Evolutionary conservation across 2,113 vertebrate genomes (phyloP), one percentile per base, ranked within the genome.

Genomic region (Hyaena hyaena): DNA sequence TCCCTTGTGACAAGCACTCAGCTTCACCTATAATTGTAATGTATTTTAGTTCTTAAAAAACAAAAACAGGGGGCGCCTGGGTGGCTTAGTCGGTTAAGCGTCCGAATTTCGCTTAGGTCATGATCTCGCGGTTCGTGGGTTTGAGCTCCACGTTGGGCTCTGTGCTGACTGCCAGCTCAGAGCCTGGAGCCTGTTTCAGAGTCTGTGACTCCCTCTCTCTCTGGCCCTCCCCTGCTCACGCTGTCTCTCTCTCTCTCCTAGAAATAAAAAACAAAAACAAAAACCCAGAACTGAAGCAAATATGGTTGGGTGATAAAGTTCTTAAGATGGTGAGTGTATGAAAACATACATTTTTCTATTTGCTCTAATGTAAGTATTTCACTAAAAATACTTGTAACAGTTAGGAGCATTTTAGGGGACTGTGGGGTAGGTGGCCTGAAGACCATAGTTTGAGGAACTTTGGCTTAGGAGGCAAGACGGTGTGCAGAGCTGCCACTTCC

Each of bases 301-400:
- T 69, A 71, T 11, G 69, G 26, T 31, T 3, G 0, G 43, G 45
- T 23, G 10, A 79, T 45, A 33, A 91, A n/a, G 3, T 71, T 88
- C 15, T 65, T 88, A 53, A 88, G 68, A 61, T 2, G 39, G 31
- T 63, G 21, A 74, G 4, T 26, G 45, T 31, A 45, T 33, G 23
- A 88, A 69, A 61, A 77, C 21, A 24, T 43, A 68, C 33, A 53
- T 50, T 45, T 45, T 92, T 82, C 16, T 39, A 61, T 58, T 76
- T 74, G 45, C 17, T 91, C 31, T 24, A 82, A 88, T n/a, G 58
- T n/a, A 82, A 94, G 61, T 82, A 88, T 88, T 95, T 88, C 26
- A 84, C 24, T 87, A 63, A 69, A n/a, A 88, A 45, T n/a, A 65
- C 31, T 68, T 86, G 53, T 39, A 39, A 66, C 39, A 35, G 16